Conservation (phyloP, 2,888 invertebrate species). For the Ditylenchus weischeri region DNA sequence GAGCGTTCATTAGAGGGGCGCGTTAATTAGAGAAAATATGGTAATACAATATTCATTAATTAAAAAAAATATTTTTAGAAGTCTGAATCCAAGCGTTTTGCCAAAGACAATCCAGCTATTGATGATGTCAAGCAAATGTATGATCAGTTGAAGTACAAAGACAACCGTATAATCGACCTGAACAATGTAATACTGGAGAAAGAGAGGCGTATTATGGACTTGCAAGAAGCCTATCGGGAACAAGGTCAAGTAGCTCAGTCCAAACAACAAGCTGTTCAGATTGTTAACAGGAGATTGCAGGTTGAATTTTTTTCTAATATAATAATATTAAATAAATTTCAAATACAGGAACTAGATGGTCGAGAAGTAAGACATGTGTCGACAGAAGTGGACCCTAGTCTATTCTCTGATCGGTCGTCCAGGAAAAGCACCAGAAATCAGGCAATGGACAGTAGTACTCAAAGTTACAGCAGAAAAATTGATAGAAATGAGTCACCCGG, state of each 20-base stretch:
- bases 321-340: too few relatives aligned
- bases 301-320: neutral
- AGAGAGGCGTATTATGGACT: slow-evolving; percentile 75
- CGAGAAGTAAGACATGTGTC: slow-evolving; percentile 26
- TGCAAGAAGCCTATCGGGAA: slow-evolving; percentile 60
- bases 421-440: neutral
- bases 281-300: slow-evolving; percentile 41
- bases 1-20: too few relatives aligned
- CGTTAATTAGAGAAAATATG: too few relatives aligned
- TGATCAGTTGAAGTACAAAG: slow-evolving; percentile 56
- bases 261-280: slow-evolving; percentile 52
- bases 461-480: slow-evolving; percentile 2
- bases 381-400: slow-evolving; percentile 31
- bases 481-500: slow-evolving; percentile 34
- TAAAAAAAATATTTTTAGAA: too few relatives aligned
- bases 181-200: slow-evolving; percentile 71
- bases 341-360: slow-evolving; percentile 34
- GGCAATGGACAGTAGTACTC: neutral
- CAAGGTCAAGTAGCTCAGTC: slow-evolving; percentile 53
- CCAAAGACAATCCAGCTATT: neutral
- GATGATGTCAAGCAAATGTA: slow-evolving; percentile 36
- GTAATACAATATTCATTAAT: too few relatives aligned
- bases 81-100: neutral
- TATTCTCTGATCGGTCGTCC: neutral
- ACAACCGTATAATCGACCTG: slow-evolving; percentile 69